phyloP scores from a whole-genome alignment of 1,140 invertebrate genomes.

The Anastrepha obliqua region DNA sequence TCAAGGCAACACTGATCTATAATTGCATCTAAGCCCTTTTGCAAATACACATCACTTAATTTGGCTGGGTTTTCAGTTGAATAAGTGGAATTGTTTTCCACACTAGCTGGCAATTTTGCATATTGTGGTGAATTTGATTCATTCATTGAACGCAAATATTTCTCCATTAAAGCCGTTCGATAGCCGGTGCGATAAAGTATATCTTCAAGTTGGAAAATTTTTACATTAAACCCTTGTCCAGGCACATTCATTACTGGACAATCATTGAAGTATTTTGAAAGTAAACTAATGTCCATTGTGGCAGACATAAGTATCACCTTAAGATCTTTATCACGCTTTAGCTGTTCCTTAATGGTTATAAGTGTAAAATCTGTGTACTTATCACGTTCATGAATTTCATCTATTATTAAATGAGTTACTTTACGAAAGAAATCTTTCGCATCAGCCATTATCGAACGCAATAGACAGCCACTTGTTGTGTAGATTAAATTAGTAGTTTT shows the following conservation, averaged over 20 bases:
- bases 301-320: slow-evolving; percentile 97
- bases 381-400: slow-evolving; percentile 97
- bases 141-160: slow-evolving; percentile 59
- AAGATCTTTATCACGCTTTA: slow-evolving; percentile 83
- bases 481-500: slow-evolving; percentile 64
- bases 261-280: slow-evolving; percentile 86
- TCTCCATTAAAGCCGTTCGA: slow-evolving; percentile 61
- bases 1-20: slow-evolving; percentile 55
- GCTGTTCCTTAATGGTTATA: slow-evolving; percentile 86
- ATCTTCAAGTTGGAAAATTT: slow-evolving; percentile 89
- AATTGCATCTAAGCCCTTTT: slow-evolving; percentile 41
- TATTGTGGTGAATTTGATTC: slow-evolving; percentile 11
- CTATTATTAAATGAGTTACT: slow-evolving; percentile 91
- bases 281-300: slow-evolving; percentile 87
- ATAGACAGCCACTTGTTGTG: slow-evolving; percentile 70
- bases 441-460: slow-evolving; percentile 65
- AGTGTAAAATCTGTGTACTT: slow-evolving; percentile 94
- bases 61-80: background rate
- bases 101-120: background rate
- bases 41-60: slow-evolving; percentile 53
- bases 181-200: slow-evolving; percentile 84
- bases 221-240: slow-evolving; percentile 86
- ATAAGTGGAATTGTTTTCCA: background rate
- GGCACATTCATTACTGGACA: slow-evolving; percentile 87
- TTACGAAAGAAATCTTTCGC: slow-evolving; percentile 74